Base-by-base conservation (phyloP, 2,797 vertebrate genomes). In the Brotula barbata region DNA sequence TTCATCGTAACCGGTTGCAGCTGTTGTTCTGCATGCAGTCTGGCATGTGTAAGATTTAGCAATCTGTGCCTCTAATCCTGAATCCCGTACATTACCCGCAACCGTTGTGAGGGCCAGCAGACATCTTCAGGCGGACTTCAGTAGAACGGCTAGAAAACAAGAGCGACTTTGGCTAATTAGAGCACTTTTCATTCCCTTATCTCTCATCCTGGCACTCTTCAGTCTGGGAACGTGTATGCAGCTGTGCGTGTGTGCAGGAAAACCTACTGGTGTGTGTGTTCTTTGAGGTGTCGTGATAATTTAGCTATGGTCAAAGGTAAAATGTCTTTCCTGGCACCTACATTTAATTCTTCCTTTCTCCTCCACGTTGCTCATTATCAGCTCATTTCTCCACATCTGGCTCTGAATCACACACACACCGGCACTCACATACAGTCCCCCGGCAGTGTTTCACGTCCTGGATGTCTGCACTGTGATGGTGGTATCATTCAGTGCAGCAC, bases 91-190 rank as follows among this genome's bases (percentile, higher is more conserved):
- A 55, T 56, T 58, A 20, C 63, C 25, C 23, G 22, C 49, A 54
- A 34, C 48, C 58, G 61, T 50, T 73, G 41, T 48, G 61, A 52
- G 58, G 57, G 37, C 63, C 22, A 0, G 58, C 56, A 2, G 31
- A 49, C 66, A 71, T 74, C 63, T 75, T 66, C 67, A 56, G 66
- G 57, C 77, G 57, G 52, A 50, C 51, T 68, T 57, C 80, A 80
- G 48, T 16, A 80, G 81, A 75, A 68, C 73, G 68, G 78, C 77
- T 75, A 60, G 63, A 58, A 59, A 47, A 10, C 41, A 43, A 73
- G 82, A 89, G 68, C 81, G 90, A 82, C 88, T 79, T 50, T 58
- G 75, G 82, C 73, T 88, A 90, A 91, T 91, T 88, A 88, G 73
- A 73, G 63, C 53, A 51, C 73, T 75, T 86, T 87, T 84, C 74